These are phyloP conservation scores for Cranoglanis bouderius DNA, from an alignment of 2,113 vertebrate genomes.

Conservation along the genomic window DNA sequence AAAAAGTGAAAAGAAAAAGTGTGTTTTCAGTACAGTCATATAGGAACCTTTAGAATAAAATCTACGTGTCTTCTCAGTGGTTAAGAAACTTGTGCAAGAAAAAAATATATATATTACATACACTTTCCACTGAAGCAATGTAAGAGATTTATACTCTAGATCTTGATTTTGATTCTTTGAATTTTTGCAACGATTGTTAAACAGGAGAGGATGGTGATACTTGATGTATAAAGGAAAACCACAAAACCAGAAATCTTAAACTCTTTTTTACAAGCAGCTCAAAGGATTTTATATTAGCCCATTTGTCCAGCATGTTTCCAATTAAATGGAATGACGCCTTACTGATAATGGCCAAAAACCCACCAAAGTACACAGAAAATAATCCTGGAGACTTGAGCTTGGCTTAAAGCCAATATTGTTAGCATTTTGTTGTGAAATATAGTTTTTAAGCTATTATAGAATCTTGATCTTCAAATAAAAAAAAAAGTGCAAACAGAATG, in stretches of 20 bases:
- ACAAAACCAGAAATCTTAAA: not conserved
- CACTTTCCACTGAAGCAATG: not conserved
- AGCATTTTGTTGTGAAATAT: not conserved
- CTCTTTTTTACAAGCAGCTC: not conserved
- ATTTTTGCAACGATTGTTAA: not conserved
- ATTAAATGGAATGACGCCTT: not conserved
- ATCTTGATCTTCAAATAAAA: not conserved
- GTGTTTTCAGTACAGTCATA: slow-evolving; percentile 53
- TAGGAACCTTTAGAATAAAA: slow-evolving; percentile 33
- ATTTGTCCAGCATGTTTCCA: not conserved
- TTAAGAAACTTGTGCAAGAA: not conserved
- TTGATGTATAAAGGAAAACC: not conserved
- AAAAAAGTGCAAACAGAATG: not conserved
- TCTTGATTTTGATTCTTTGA: not conserved
- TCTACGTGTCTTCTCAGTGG: slow-evolving; percentile 14
- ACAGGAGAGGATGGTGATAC: not conserved
- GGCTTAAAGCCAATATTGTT: not conserved
- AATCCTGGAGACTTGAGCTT: not conserved
- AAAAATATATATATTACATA: not conserved
- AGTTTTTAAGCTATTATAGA: not conserved
- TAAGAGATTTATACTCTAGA: not conserved
- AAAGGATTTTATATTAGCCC: not conserved
- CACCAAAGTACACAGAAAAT: not conserved
- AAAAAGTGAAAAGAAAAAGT: not conserved
- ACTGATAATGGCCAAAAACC: not conserved